These are phyloP conservation scores for Podilymbus podiceps DNA, from an alignment of 2,113 vertebrate genomes.

Conservation along the genomic window DNA sequence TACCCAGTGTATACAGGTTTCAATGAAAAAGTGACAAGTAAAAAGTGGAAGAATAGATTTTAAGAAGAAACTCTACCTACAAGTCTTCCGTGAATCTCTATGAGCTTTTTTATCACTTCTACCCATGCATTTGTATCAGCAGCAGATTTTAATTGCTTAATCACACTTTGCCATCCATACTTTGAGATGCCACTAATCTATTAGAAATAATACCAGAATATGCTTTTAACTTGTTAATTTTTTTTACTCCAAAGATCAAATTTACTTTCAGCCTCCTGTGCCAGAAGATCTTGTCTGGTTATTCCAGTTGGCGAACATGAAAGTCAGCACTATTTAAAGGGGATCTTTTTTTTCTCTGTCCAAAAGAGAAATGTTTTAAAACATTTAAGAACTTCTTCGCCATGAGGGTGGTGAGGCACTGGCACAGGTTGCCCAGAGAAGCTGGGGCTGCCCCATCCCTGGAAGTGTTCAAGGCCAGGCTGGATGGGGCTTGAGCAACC, in stretches of 20 bases:
- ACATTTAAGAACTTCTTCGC: background rate
- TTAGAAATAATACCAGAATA: background rate
- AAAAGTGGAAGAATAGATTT: background rate
- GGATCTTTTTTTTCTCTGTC: background rate
- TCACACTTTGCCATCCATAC: background rate
- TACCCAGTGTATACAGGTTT: background rate
- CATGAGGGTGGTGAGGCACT: too few species aligned
- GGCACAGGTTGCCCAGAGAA: too few species aligned
- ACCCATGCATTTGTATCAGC: background rate
- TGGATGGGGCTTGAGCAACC: too few species aligned
- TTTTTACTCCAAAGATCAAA: background rate
- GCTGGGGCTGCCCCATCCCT: too few species aligned
- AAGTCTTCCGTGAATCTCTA: background rate
- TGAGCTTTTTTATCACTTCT: background rate
- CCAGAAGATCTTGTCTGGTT: background rate
- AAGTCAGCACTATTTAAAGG: background rate
- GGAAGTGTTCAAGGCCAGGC: too few species aligned
- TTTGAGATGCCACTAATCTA: background rate
- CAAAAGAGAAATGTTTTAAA: slow-evolving; percentile 38
- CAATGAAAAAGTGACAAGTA: background rate
- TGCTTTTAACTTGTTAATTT: slow-evolving; percentile 4
- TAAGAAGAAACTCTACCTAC: background rate
- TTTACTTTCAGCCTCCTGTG: background rate
- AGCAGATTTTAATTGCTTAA: background rate
- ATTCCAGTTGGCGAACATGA: background rate